Evolutionary conservation across 37 sponge, comb jelly and placozoan species (phyloP).

Genomic region (Tethya wilhelma): DNA sequence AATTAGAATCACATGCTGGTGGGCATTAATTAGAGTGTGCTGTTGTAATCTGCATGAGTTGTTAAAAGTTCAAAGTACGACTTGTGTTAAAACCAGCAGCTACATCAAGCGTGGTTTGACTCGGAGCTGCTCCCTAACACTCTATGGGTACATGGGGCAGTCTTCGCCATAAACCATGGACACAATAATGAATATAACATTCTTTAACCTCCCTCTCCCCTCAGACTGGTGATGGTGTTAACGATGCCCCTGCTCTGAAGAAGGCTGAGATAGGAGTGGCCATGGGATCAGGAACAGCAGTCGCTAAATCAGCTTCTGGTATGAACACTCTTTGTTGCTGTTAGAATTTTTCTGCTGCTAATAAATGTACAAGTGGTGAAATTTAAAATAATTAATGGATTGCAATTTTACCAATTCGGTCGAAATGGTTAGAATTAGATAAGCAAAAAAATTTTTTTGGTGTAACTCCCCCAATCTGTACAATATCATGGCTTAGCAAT

Average conservation of each 20-base stretch:
- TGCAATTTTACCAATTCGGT: too few relatives aligned
- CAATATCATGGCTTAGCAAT: too few relatives aligned
- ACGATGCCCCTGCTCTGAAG: slow-evolving; percentile 99
- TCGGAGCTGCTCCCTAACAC: too few relatives aligned
- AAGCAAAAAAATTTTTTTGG: too few relatives aligned
- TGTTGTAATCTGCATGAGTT: slow-evolving; percentile 24
- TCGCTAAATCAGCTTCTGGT: slow-evolving; percentile 97
- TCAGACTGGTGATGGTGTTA: slow-evolving; percentile 99
- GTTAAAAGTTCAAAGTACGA: not conserved
- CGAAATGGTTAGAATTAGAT: too few relatives aligned
- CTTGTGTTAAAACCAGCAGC: slow-evolving; percentile 46
- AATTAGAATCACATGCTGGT: too few relatives aligned
- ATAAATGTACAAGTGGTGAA: too few relatives aligned
- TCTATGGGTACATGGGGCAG: too few relatives aligned
- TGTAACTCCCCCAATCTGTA: too few relatives aligned
- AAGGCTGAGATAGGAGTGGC: slow-evolving; percentile 99
- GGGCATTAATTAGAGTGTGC: slow-evolving; percentile 5
- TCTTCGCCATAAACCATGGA: too few relatives aligned
- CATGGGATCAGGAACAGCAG: slow-evolving; percentile 99
- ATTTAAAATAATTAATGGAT: too few relatives aligned
- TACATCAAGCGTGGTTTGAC: not conserved
- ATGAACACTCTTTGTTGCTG: not conserved
- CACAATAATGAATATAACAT: not conserved
- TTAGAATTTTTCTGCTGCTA: not conserved
- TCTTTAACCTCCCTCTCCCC: not conserved